Conservation (phyloP, 2,797 vertebrate species). For the Halcyon leucocephala region DNA sequence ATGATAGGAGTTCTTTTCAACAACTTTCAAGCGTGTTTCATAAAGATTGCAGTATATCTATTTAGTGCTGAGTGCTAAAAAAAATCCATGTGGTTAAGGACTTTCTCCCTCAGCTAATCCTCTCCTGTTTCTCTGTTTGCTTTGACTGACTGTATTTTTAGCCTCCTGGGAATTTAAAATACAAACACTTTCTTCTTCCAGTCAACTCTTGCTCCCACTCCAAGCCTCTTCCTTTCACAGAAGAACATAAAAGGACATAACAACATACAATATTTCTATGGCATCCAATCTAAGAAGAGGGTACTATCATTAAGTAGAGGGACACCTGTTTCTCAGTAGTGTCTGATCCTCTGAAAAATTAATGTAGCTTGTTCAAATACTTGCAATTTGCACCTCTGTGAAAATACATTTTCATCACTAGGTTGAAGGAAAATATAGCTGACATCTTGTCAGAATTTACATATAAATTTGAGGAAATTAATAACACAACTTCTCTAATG, state of each 20-base stretch:
- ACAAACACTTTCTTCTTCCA: not conserved
- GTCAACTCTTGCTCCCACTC: not conserved
- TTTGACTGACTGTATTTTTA: not conserved
- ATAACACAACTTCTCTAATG: not conserved
- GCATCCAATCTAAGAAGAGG: not conserved
- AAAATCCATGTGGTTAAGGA: not conserved
- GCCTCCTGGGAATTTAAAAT: not conserved
- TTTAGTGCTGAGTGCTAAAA: not conserved
- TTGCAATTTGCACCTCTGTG: not conserved
- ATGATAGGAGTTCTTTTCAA: not conserved
- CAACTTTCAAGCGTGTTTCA: not conserved
- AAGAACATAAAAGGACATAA: not conserved
- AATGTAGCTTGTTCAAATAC: constrained; percentile 13
- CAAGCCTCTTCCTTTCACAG: not conserved
- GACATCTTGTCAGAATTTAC: constrained; percentile 34
- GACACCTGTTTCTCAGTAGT: not conserved
- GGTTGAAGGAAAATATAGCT: not conserved
- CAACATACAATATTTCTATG: not conserved
- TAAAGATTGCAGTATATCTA: not conserved
- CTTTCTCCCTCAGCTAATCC: not conserved
- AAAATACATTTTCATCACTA: not conserved
- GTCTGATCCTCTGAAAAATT: not conserved
- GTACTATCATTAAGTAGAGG: not conserved
- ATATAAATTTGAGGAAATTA: not conserved
- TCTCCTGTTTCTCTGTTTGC: not conserved